A percentile compares a stretch with the other conserved stretches of the same genome.
Conservation (phyloP, 2,797 vertebrate species). For the Sebastes hubbsi region DNA sequence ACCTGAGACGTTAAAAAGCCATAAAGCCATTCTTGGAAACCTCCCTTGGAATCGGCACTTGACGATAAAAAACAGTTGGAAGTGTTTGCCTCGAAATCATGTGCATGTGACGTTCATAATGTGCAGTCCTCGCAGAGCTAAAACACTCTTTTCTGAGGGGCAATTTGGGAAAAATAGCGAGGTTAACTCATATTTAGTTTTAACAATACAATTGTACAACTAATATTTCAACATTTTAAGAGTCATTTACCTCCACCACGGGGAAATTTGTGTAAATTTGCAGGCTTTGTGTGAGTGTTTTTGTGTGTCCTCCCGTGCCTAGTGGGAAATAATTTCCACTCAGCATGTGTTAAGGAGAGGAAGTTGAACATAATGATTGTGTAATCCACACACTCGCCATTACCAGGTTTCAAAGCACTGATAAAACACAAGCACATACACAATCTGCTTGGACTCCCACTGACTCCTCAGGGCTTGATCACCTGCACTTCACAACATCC, state of each 20-base stretch:
- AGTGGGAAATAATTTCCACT: slow-evolving; percentile 23
- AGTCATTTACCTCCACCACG: not conserved
- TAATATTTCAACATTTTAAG: not conserved
- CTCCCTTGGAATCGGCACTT: not conserved
- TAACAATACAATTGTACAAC: not conserved
- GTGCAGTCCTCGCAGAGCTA: not conserved
- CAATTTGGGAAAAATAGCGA: not conserved
- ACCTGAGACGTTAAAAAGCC: not conserved
- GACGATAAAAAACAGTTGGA: not conserved
- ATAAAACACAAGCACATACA: slow-evolving; percentile 22
- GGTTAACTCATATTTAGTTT: not conserved
- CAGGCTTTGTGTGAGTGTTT: not conserved
- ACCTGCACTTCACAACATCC: slow-evolving; percentile 50
- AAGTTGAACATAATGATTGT: slow-evolving; percentile 43
- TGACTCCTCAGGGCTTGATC: slow-evolving; percentile 56
- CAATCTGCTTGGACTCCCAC: slow-evolving; percentile 32
- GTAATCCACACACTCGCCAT: slow-evolving; percentile 37
- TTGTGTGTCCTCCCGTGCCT: not conserved
- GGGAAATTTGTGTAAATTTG: not conserved
- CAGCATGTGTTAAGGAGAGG: slow-evolving; percentile 19
- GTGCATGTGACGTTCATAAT: not conserved
- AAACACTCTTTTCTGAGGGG: not conserved
- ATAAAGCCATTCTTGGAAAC: not conserved
- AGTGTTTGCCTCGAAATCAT: not conserved
- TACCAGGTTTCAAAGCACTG: slow-evolving; percentile 26